Evolutionary conservation across 1,140 invertebrate species (phyloP).

Genomic region (Drosophila carrolli): DNA sequence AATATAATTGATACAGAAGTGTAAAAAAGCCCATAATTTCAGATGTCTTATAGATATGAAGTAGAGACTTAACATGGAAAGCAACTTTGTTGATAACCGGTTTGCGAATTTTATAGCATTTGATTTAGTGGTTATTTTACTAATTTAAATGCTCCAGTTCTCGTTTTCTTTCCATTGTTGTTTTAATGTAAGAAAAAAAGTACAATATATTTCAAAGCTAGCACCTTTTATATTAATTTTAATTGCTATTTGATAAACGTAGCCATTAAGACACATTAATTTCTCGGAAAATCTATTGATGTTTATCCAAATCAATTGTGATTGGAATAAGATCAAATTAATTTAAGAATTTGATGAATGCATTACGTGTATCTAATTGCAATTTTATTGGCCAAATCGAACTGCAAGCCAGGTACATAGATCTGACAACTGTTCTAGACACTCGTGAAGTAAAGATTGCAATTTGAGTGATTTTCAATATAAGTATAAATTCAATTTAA

Average conservation of each 20-base stretch:
- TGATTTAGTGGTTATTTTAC: neutral
- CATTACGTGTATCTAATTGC: slow-evolving; percentile 20
- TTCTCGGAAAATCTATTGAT: neutral
- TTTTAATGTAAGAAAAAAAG: too few species aligned
- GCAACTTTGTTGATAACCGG: slow-evolving; percentile 22
- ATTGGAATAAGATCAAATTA: slow-evolving; percentile 23
- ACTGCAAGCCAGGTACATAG: slow-evolving; percentile 13
- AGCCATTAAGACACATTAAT: slow-evolving; percentile 4
- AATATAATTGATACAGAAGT: slow-evolving; percentile 31
- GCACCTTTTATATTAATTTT: neutral
- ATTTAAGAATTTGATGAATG: slow-evolving; percentile 10
- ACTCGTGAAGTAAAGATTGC: slow-evolving; percentile 11
- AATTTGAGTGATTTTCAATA: slow-evolving; percentile 20
- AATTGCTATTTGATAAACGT: neutral
- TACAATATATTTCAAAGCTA: neutral
- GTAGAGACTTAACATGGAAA: neutral
- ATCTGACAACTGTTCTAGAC: slow-evolving; percentile 16
- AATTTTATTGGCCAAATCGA: slow-evolving; percentile 1
- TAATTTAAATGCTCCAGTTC: slow-evolving; percentile 4
- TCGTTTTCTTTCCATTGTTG: slow-evolving; percentile 7
- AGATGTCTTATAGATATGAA: slow-evolving; percentile 13
- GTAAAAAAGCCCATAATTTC: slow-evolving; percentile 15
- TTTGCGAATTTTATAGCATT: slow-evolving; percentile 9
- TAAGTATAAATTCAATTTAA: slow-evolving; percentile 9
- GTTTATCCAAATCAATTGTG: slow-evolving; percentile 7